Evolutionary conservation across 1,140 invertebrate genomes (phyloP), one percentile per base, ranked within the genome.

Genomic region (Phymastichus coffea): DNA sequence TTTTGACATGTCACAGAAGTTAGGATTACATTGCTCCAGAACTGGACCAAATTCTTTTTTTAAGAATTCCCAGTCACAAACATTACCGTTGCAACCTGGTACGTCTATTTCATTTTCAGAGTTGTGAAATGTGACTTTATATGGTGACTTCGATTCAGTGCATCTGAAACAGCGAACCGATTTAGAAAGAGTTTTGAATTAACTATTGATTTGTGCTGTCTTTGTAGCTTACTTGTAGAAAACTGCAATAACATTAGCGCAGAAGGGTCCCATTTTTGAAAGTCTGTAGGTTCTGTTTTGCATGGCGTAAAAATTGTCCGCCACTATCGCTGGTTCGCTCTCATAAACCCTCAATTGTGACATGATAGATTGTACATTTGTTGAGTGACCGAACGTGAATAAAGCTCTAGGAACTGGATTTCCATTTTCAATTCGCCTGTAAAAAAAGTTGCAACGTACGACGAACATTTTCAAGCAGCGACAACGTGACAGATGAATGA

Each of bases 331-430:
- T 1, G 75, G 72, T 1, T 77, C 59, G 72, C 94, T 91, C 41
- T 86, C 82, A 15, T 83, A 83, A 1, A 92, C 79, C 2, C 86
- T 87, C 61, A 95, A 71, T 0, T 86, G 80, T 0, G 85, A 78
- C n/a, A 91, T 69, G 4, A 90, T 74, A 14, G 84, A 74, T 26
- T 87, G 80, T 9, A 91, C 66, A 2, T 84, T 82, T 2, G 83
- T 79, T 19, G 89, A 84, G 71, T 93, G 88, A 1, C 84, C 85
- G 69, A 94, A 94, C 64, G 90, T 86, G 35, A 90, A 87, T 0
- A 86, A 78, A 1, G 86, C 84, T 63, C 83, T 84, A 0, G 84
- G 85, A 40, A 81, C 72, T 51, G 61, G 37, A n/a, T 23, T 38
- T 4, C 52, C 54, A 2, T 67, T 55, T 2, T 63, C 58, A 47